A percentile compares a stretch with the other conserved stretches of the same genome.
Conservation (phyloP, 2,113 vertebrate genomes). For the Arizona elegans region DNA sequence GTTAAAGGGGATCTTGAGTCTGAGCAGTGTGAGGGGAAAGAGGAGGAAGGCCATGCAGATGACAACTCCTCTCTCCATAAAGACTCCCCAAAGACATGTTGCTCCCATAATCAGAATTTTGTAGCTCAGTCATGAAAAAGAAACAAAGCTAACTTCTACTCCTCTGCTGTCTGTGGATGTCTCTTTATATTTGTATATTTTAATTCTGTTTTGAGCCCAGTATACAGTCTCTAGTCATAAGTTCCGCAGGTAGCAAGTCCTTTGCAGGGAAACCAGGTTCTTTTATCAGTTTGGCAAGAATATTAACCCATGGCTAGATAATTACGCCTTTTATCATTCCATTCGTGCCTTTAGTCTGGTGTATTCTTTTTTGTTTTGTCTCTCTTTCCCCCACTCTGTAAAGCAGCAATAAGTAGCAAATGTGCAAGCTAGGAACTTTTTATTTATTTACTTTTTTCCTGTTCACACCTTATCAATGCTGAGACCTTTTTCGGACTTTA, state of each 20-base stretch:
- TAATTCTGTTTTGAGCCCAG: not conserved
- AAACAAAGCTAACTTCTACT: not conserved
- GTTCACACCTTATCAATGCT: not conserved
- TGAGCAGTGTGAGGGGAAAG: not conserved
- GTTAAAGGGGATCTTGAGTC: not conserved
- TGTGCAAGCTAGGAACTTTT: not conserved
- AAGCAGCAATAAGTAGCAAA: not conserved
- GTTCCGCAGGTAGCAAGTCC: not conserved
- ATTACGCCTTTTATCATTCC: not conserved
- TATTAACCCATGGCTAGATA: not conserved
- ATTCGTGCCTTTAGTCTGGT: not conserved
- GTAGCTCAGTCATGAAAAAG: not conserved
- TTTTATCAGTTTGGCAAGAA: not conserved
- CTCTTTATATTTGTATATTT: not conserved
- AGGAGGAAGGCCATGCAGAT: not conserved
- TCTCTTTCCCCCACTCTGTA: too few relatives aligned
- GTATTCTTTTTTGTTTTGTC: not conserved
- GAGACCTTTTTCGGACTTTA: not conserved
- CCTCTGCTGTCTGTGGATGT: not conserved
- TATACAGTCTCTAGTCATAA: not conserved
- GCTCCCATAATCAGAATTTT: not conserved
- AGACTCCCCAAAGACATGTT: not conserved
- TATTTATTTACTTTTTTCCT: not conserved
- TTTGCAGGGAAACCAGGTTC: not conserved
- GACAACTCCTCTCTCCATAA: not conserved